Percentiles rank a stretch among this genome's conserved stretches.
Evolutionary conservation across 1,140 invertebrate genomes (phyloP).

Genomic region (Neomicropteryx cornuta): DNA sequence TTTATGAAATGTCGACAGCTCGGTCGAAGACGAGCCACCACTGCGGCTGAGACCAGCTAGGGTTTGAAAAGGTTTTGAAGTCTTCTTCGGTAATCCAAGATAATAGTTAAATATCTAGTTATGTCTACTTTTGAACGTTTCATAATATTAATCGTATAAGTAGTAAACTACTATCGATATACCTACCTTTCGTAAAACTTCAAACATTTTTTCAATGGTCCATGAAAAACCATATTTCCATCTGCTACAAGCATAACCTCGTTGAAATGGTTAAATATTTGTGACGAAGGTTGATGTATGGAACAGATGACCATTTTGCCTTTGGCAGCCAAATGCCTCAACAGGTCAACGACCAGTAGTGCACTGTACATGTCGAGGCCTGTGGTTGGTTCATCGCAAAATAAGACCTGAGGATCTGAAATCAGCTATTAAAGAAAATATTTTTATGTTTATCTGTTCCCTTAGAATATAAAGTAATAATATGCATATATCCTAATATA

Average conservation of each 20-base stretch:
- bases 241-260: constrained; percentile 64
- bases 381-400: constrained; percentile 75
- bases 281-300: constrained; percentile 79
- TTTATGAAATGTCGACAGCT: too few species aligned
- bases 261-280: constrained; percentile 69
- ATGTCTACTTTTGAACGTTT: too few species aligned
- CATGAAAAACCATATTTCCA: constrained; percentile 73
- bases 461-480: too few species aligned
- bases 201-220: constrained; percentile 45
- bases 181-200: constrained; percentile 48
- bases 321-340: constrained; percentile 46
- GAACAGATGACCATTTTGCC: constrained; percentile 72
- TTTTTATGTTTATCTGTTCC: constrained; percentile 3
- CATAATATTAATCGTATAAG: too few species aligned
- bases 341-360: constrained; percentile 52
- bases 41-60: too few species aligned
- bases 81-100: too few species aligned
- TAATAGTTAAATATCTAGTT: too few species aligned
- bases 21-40: too few species aligned
- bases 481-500: too few species aligned
- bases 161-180: too few species aligned
- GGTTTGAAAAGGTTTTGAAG: too few species aligned
- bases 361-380: constrained; percentile 76
- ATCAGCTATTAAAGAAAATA: constrained; percentile 41
- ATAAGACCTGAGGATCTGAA: constrained; percentile 61